Percentiles rank a stretch among this genome's conserved stretches.
phyloP scores from a whole-genome alignment of 2,888 invertebrate genomes.

The Thyatira batis region DNA sequence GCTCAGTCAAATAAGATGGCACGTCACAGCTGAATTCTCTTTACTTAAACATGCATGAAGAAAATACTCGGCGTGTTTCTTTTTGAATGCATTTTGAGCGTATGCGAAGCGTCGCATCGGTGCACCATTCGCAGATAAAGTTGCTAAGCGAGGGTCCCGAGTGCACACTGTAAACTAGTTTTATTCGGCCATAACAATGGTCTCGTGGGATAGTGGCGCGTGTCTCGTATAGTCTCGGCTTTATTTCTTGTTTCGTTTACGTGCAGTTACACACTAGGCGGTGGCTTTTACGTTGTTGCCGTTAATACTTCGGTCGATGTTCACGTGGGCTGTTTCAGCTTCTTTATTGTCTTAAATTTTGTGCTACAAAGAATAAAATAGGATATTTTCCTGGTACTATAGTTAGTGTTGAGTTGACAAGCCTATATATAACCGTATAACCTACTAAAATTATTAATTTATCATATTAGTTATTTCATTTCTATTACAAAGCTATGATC shows the following conservation, averaged over 20 bases:
- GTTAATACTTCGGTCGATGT: slow-evolving; percentile 40
- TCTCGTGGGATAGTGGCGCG: slow-evolving; percentile 42
- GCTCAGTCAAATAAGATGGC: slow-evolving; percentile 20
- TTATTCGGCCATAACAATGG: slow-evolving; percentile 62
- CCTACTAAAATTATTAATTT: too few species aligned
- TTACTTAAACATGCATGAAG: slow-evolving; percentile 42
- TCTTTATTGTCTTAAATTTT: slow-evolving; percentile 22
- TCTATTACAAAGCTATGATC: too few species aligned
- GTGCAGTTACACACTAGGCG: slow-evolving; percentile 29
- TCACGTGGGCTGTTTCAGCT: slow-evolving; percentile 21
- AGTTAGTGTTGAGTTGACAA: too few species aligned
- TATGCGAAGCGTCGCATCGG: slow-evolving; percentile 24
- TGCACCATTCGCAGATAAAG: slow-evolving; percentile 45
- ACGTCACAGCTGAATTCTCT: slow-evolving; percentile 27
- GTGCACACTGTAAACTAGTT: slow-evolving; percentile 61
- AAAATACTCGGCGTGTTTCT: slow-evolving; percentile 37
- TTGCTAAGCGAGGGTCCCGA: slow-evolving; percentile 53
- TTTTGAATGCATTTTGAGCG: slow-evolving; percentile 41
- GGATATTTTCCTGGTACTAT: too few species aligned
- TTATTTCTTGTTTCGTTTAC: slow-evolving; percentile 36
- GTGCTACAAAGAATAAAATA: not conserved
- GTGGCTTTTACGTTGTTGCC: slow-evolving; percentile 38
- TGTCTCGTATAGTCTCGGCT: slow-evolving; percentile 39
- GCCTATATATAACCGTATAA: too few species aligned
- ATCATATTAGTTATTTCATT: too few species aligned